These are phyloP conservation scores for Pseudorectes ferrugineus DNA, from an alignment of 2,113 vertebrate genomes.

Conservation along the genomic window DNA sequence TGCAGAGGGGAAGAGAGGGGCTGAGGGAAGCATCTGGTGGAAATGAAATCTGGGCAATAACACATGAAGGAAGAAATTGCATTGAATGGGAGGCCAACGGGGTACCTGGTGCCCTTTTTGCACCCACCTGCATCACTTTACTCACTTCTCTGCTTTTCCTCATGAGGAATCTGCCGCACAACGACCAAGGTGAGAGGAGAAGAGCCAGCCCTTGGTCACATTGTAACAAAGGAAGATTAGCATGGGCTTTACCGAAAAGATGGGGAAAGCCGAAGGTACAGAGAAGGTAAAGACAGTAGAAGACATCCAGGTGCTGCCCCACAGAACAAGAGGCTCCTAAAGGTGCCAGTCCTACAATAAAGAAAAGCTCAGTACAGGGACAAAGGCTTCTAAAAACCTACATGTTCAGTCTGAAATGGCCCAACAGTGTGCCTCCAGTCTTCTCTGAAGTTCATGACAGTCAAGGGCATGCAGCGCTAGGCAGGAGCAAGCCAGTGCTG, in stretches of 20 bases:
- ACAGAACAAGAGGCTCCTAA: not conserved
- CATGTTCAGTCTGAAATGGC: not conserved
- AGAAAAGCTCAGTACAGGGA: not conserved
- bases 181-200: not conserved
- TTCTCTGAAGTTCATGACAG: not conserved
- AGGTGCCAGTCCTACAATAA: not conserved
- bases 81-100: not conserved
- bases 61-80: not conserved
- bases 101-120: not conserved
- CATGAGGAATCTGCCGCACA: not conserved
- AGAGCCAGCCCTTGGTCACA: not conserved
- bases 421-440: accelerated
- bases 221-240: not conserved
- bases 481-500: not conserved
- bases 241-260: not conserved
- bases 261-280: not conserved
- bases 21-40: not conserved
- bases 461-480: accelerated
- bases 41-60: not conserved
- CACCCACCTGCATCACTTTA: not conserved
- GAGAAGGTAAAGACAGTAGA: not conserved
- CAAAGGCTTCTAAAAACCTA: not conserved
- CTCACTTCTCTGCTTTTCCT: not conserved
- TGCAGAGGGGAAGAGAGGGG: not conserved
- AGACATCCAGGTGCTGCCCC: not conserved